These are phyloP conservation scores for Pipistrellus pipistrellus DNA, from an alignment of 2,797 vertebrate species.

Conservation along the genomic window DNA sequence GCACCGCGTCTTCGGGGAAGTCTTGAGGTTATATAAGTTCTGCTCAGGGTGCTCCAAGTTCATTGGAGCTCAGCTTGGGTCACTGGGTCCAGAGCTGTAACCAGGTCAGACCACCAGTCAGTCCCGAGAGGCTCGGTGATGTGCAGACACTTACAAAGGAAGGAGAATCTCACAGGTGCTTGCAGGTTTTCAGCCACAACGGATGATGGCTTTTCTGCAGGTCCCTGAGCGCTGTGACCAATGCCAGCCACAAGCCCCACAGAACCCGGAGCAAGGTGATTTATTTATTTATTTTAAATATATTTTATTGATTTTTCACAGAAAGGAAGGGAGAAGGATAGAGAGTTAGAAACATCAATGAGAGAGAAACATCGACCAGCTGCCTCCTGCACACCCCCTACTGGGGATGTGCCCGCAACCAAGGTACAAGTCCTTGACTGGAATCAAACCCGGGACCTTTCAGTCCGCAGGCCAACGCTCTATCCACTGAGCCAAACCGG, in stretches of 20 bases:
- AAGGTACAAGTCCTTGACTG: too few species aligned
- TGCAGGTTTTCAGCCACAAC: neutral
- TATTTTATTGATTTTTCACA: too few species aligned
- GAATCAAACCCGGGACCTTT: too few species aligned
- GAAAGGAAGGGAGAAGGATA: too few species aligned
- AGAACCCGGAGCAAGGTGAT: neutral
- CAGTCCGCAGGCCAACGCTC: too few species aligned
- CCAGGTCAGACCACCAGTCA: accelerated
- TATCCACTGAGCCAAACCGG: too few species aligned
- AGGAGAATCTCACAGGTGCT: neutral
- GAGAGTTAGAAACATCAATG: too few species aligned
- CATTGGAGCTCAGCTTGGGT: accelerated
- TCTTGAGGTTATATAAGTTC: neutral
- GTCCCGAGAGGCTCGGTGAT: accelerated
- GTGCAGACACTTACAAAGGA: neutral
- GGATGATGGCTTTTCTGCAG: neutral
- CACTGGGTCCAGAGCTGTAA: neutral
- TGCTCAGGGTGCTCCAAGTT: neutral
- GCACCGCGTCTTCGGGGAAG: neutral
- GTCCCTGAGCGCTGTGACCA: neutral
- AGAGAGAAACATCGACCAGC: too few species aligned
- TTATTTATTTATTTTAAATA: neutral
- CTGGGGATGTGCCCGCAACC: too few species aligned
- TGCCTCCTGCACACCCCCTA: too few species aligned
- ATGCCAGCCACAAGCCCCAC: neutral